Base-by-base conservation (phyloP, 2,888 invertebrate genomes). In the Mystacides longicornis region DNA sequence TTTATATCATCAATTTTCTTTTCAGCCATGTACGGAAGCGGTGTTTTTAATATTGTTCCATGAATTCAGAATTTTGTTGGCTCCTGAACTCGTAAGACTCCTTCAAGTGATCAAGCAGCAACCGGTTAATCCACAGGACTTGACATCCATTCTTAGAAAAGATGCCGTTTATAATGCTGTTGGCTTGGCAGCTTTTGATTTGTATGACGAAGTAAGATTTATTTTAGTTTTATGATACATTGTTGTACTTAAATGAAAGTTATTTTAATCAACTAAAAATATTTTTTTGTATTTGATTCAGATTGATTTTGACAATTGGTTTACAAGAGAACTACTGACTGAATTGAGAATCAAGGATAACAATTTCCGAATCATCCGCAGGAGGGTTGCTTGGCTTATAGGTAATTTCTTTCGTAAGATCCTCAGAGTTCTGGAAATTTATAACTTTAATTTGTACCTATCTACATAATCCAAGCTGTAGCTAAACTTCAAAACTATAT, bases 131-230 rank as follows among this genome's bases (percentile, higher is more conserved):
- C 82, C 83, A 3, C 83, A 86, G 51, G 87, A 94, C 68, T 74
- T 93, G 63, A 80, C 83, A 54, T 84, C 85, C 14, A 88, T 96
- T 66, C 73, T 96, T 59, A 79, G 86, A 55, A 94, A 93, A 71
- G 96, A 96, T 73, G 94, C 95, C 54, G 86, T 96, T 46, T 96
- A 96, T 67, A 92, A 91, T 71, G 94, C 95, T 0, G 88, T 92
- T 9, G 93, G 94, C 5, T 74, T 93, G 59, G 87, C 89, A 2
- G 89, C 93, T 0, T 93, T 90, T 69, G 90, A 95, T 65, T 77
- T 96, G 53, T 95, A 89, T 68, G 93, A 95, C 68, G 92, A 93
- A 70, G 87, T 86, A 51, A 43, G 45, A n/a, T n/a, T n/a, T n/a
- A n/a, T n/a, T n/a, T n/a, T n/a, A n/a, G n/a, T n/a, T n/a, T n/a